Percentiles rank a stretch among this genome's conserved stretches.
Evolutionary conservation across 1,140 invertebrate species (phyloP).

Genomic region (Hyphantria cunea): DNA sequence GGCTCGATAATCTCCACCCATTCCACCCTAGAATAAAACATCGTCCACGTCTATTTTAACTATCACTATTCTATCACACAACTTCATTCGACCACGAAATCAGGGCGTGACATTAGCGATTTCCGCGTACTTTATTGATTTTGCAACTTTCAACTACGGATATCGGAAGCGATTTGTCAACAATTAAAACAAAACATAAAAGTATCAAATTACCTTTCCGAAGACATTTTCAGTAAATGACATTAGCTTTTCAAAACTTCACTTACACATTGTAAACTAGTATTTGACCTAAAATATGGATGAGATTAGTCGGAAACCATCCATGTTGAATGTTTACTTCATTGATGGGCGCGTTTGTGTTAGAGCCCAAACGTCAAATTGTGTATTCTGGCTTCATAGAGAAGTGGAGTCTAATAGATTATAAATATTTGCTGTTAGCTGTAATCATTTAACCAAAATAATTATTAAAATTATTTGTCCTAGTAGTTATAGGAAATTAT

Average conservation of each 20-base stretch:
- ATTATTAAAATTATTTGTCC: conserved; percentile 12
- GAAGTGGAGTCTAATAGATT: too few relatives aligned
- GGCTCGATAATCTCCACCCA: conserved; percentile 99
- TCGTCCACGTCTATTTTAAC: conserved; percentile 47
- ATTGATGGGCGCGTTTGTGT: conserved; percentile 32
- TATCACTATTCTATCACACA: conserved; percentile 46
- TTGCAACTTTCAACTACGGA: conserved; percentile 74
- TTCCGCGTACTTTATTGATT: conserved; percentile 81
- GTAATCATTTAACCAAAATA: too few relatives aligned
- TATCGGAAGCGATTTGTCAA: conserved; percentile 61
- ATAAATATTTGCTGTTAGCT: too few relatives aligned
- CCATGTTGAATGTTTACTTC: conserved; percentile 80
- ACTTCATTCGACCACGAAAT: conserved; percentile 55
- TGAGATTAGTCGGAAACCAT: conserved; percentile 62
- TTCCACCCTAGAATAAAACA: conserved; percentile 89
- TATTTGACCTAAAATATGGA: conserved; percentile 69
- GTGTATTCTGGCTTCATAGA: too few relatives aligned
- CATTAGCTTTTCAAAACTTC: conserved; percentile 42
- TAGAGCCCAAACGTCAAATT: conserved; percentile 14
- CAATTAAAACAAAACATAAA: conserved; percentile 34
- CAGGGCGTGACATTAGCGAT: conserved; percentile 80
- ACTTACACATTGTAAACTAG: conserved; percentile 61
- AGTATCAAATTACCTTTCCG: conserved; percentile 66
- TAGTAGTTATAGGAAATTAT: too few relatives aligned
- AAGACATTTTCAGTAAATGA: conserved; percentile 63